Evolutionary conservation across 2,888 invertebrate genomes (phyloP), one percentile per base, ranked within the genome.

Genomic region (Heliconius hortense): DNA sequence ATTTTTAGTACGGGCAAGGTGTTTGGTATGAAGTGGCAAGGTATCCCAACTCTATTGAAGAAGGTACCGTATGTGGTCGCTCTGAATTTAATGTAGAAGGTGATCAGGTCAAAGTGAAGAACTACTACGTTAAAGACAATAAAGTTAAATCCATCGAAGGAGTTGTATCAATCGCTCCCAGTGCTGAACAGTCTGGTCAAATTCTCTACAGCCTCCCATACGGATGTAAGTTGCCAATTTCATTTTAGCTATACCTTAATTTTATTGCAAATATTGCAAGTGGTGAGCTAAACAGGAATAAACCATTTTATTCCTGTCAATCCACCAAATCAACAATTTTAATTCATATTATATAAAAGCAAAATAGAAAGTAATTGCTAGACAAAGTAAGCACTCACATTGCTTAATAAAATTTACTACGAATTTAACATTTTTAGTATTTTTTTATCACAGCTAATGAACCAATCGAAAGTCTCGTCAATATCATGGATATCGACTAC

Each of bases 81-180:
- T 95, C 96, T 0, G 94, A 95, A 79, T 96, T 96, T 88, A 91
- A 87, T 0, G 84, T 90, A n/a, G 92, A 92, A 0, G 94, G 89
- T 0, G 88, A 90, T 1, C 80, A 84, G 0, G 82, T 92, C 56
- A 89, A 86, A 53, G 86, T 92, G 18, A 91, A 88, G 85, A 92
- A 94, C 82, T 82, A 83, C 0, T 88, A 91, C 43, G 85, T 93
- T 3, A 82, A 89, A 2, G 82, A 90, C 15, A 88, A 87, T 2
- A 89, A 90, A 31, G 86, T 88, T 79, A 83, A 82, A 4, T 85
- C 76, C 77, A 85, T 92, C n/a, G 90, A 90, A 31, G 93, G 94
- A 0, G 86, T 87, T 0, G 90, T 89, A 24, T 89, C 87, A 76
- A 77, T 88, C 2, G 90, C 89, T 59, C 81, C 82, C 4, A 90